A percentile compares a stretch with the other conserved stretches of the same genome.
Evolutionary conservation across 2,888 invertebrate genomes (phyloP).

Genomic region (Dermolepida albohirtum): DNA sequence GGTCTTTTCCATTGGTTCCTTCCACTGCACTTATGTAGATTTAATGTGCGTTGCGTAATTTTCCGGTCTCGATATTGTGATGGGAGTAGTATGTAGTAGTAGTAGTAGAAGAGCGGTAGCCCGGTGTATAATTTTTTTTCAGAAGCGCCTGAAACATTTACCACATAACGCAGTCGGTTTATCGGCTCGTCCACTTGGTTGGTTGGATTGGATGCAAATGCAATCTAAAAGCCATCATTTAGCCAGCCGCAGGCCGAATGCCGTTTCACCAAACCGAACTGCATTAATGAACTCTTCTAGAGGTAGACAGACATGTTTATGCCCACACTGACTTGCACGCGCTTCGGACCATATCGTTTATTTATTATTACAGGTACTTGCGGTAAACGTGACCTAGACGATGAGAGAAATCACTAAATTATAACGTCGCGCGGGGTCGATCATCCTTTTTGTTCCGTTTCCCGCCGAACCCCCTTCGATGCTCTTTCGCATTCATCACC

Average conservation of each 20-base stretch:
- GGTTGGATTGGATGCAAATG: constrained; percentile 59
- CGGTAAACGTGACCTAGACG: constrained; percentile 64
- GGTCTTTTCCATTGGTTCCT: constrained; percentile 29
- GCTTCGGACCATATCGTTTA: constrained; percentile 65
- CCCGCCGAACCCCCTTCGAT: not conserved
- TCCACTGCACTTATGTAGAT: constrained; percentile 29
- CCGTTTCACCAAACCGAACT: constrained; percentile 63
- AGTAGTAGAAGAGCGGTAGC: constrained; percentile 4
- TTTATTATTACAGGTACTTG: constrained; percentile 64
- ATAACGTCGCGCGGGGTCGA: constrained; percentile 54
- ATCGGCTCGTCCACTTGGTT: constrained; percentile 33
- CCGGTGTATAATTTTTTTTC: constrained; percentile 11
- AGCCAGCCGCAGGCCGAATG: constrained; percentile 61
- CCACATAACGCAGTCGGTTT: constrained; percentile 29
- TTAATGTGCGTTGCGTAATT: constrained; percentile 31
- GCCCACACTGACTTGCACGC: constrained; percentile 64
- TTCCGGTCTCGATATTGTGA: constrained; percentile 27
- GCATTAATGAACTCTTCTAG: constrained; percentile 66
- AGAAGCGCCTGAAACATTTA: constrained; percentile 18
- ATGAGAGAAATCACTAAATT: constrained; percentile 63
- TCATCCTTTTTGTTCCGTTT: constrained; percentile 38
- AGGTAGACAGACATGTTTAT: constrained; percentile 65
- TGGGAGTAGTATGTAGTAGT: constrained; percentile 5
- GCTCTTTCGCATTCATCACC: constrained; percentile 19
- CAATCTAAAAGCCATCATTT: constrained; percentile 65